Conservation (phyloP, 1,140 invertebrate species). For the Drosophila kikkawai region DNA sequence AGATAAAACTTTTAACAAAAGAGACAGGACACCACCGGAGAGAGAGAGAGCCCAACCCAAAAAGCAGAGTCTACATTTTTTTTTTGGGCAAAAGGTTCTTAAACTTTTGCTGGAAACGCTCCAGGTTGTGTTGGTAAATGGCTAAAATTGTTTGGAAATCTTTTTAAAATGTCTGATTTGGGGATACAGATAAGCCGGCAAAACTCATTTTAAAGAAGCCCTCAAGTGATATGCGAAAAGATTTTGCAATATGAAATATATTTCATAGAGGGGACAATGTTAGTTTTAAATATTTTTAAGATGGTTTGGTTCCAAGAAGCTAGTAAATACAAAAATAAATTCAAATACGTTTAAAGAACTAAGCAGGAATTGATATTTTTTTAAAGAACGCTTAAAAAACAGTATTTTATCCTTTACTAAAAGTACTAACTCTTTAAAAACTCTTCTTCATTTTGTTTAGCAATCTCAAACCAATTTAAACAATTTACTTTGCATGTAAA, state of each 20-base stretch:
- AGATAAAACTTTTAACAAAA: conserved; percentile 46
- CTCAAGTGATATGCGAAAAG: background rate
- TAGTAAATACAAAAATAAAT: background rate
- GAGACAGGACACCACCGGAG: conserved; percentile 2
- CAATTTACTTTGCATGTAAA: background rate
- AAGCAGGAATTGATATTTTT: too few relatives aligned
- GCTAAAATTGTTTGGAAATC: conserved; percentile 9
- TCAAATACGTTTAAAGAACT: background rate
- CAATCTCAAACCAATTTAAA: background rate
- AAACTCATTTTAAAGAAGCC: conserved; percentile 32
- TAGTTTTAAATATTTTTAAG: background rate
- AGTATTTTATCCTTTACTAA: too few relatives aligned
- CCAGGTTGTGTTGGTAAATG: conserved; percentile 16
- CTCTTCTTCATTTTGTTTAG: background rate
- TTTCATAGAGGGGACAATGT: background rate
- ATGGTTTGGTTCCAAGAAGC: background rate
- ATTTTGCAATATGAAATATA: background rate
- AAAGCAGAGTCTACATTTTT: conserved; percentile 5
- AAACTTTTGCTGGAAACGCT: conserved; percentile 32
- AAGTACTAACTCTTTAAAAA: too few relatives aligned
- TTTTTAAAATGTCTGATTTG: conserved; percentile 29
- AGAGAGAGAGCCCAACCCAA: conserved; percentile 1
- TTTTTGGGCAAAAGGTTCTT: conserved; percentile 24
- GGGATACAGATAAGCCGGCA: conserved; percentile 1
- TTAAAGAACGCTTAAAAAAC: background rate